phyloP scores from a whole-genome alignment of 2,797 vertebrate species.

The Hozukius guyotensis region DNA sequence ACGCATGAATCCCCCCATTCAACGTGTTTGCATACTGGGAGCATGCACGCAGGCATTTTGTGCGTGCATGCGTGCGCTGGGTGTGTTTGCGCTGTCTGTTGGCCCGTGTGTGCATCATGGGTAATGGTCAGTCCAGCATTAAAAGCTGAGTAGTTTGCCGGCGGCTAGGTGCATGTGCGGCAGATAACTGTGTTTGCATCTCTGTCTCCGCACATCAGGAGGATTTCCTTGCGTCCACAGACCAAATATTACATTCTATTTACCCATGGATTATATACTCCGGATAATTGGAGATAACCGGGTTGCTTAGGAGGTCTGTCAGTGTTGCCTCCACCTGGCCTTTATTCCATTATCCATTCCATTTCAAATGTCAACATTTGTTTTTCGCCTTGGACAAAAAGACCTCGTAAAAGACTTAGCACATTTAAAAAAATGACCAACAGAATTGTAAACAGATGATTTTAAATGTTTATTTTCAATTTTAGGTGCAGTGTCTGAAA shows the following conservation, averaged over 20 bases:
- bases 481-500: neutral
- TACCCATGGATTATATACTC: slow-evolving; percentile 66
- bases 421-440: slow-evolving; percentile 1
- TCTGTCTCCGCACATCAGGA: slow-evolving; percentile 41
- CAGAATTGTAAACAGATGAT: neutral
- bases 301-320: slow-evolving; percentile 42
- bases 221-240: slow-evolving; percentile 59
- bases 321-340: slow-evolving; percentile 39
- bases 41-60: slow-evolving; percentile 17
- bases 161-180: slow-evolving; percentile 35
- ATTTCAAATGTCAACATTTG: slow-evolving; percentile 63
- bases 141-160: slow-evolving; percentile 46
- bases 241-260: slow-evolving; percentile 68
- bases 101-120: slow-evolving; percentile 41
- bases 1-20: slow-evolving; percentile 56
- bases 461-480: slow-evolving; percentile 12
- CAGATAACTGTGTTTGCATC: slow-evolving; percentile 76
- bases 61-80: slow-evolving; percentile 30
- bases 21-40: slow-evolving; percentile 48
- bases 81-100: slow-evolving; percentile 42
- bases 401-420: neutral
- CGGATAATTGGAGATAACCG: slow-evolving; percentile 72
- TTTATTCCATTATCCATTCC: slow-evolving; percentile 46
- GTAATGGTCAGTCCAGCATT: slow-evolving; percentile 59
- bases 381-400: slow-evolving; percentile 17